Base-by-base conservation (phyloP, 92 coral and sea anemone genomes). In the Virgularia gustaviana region DNA sequence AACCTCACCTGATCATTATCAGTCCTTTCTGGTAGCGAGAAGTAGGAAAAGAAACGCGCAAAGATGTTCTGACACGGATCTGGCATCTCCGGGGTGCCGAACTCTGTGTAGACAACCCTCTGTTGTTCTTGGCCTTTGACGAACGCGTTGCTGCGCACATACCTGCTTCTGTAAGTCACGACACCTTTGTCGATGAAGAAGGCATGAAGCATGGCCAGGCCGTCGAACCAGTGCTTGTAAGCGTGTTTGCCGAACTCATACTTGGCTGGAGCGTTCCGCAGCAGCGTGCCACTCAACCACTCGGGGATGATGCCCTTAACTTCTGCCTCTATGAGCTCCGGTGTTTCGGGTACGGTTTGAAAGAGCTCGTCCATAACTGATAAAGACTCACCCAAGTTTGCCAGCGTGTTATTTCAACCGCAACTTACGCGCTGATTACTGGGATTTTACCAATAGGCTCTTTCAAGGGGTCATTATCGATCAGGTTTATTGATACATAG, bases 201-300 rank as follows among this genome's bases (percentile, higher is more conserved):
- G 58, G 87, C 83, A 36, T 94, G 99, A 6, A 94, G 82, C 89
- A 94, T 81, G 1, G 90, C 94, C 44, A 89, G 75, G 25, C 99
- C 99, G 16, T 94, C 99, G 59, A 94, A 94, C 99, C 99, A 94
- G 58, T 94, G 99, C 52, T 94, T 94, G 77, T 85, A 90, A 1
- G 88, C 58, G 22, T 90, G 87, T 57, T 78, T 80, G 0, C 96
- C 99, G 49, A 94, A 82, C 72, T 94, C 99, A 63, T 84, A 94
- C 77, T 89, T 79, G n/a, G 88, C 99, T 0, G 99, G 99, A 12
- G 95, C 99, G 74, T 94, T 94, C 64, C 99, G 85, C 0, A 94
- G 65, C 16, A 94, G 87, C 15, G 89, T 85, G 5, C 99, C 99
- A 49, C 83, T 89, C 58, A 94, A 73, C 99, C 99, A 94, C 0